Conservation (phyloP, 2,797 vertebrate genomes). For the Potorous gilbertii region DNA sequence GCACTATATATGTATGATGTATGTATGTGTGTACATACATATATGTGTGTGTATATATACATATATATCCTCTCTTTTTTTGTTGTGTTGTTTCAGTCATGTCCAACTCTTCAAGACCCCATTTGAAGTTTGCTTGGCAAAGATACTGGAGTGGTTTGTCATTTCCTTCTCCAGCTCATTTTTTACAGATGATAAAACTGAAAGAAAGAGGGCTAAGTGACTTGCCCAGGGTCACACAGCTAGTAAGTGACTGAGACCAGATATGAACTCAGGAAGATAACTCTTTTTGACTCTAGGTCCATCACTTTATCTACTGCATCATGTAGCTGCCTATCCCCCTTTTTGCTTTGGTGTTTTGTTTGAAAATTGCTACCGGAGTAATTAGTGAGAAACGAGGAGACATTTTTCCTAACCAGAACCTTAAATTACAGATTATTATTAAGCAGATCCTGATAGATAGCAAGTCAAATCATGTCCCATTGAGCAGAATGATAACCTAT, state of each 20-base stretch:
- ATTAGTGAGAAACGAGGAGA: conserved; percentile 1
- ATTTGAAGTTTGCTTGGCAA: too few relatives aligned
- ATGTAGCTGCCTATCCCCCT: background rate
- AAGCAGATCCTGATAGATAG: background rate
- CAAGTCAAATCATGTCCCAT: background rate
- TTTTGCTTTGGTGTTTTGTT: background rate
- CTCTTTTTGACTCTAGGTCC: background rate
- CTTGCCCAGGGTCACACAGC: too few relatives aligned
- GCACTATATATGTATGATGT: background rate
- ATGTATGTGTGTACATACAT: too few relatives aligned
- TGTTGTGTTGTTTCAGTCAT: background rate
- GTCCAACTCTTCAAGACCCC: too few relatives aligned
- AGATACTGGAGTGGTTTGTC: too few relatives aligned
- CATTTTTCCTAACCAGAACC: background rate
- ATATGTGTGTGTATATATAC: background rate
- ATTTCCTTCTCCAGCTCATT: too few relatives aligned
- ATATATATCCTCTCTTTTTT: background rate
- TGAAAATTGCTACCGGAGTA: background rate
- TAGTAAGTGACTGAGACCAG: too few relatives aligned
- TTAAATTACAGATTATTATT: background rate
- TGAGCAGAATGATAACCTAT: background rate
- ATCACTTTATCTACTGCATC: background rate
- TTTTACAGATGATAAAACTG: too few relatives aligned
- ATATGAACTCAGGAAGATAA: too few relatives aligned
- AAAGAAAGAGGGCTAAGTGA: too few relatives aligned